Evolutionary conservation across 92 coral and sea anemone genomes (phyloP), one percentile per base, ranked within the genome.

Genomic region (Paragorgia papillata): DNA sequence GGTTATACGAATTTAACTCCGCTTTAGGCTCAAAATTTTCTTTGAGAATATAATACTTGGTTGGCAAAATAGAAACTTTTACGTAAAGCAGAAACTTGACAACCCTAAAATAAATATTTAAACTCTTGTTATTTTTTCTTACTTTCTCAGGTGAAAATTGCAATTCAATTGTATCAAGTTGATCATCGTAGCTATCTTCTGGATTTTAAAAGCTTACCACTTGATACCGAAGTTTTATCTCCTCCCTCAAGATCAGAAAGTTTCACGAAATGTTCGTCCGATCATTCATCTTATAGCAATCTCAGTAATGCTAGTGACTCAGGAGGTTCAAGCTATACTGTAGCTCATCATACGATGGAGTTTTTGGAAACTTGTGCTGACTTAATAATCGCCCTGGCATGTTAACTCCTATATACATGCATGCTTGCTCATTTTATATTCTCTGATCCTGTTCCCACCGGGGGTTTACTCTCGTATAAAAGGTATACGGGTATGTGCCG

Each of bases 291-390:
- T 0, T 93, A 69, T 49, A 93, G 96, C 60, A 93, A 96, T 73
- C 90, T 93, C 12, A 68, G 75, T 17, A 68, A 68, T 28, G 43
- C 75, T 29, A 90, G 91, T 35, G 97, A 90, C 65, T 87, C 91
- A 24, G 54, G 69, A 50, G 97, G 86, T 65, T 87, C 91, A 20
- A 64, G 76, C 53, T 37, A 49, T 49, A 31, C 74, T 27, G 50
- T 39, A n/a, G 53, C 69, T 1, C 97, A 93, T 33, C 97, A 93
- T 75, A 90, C 92, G 6, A 57, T 93, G 91, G 97, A 93, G 35
- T 93, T 90, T 76, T 80, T 93, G 89, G 97, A 93, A 88, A 93
- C 90, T 94, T 93, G 96, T 58, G 87, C 97, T 8, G 91, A 87
- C 73, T 86, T 93, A n/a, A 93, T 93, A 5, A 78, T 93, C 17